Conservation (phyloP, 1,140 invertebrate species). For the Zaprionus kolodkinae region DNA sequence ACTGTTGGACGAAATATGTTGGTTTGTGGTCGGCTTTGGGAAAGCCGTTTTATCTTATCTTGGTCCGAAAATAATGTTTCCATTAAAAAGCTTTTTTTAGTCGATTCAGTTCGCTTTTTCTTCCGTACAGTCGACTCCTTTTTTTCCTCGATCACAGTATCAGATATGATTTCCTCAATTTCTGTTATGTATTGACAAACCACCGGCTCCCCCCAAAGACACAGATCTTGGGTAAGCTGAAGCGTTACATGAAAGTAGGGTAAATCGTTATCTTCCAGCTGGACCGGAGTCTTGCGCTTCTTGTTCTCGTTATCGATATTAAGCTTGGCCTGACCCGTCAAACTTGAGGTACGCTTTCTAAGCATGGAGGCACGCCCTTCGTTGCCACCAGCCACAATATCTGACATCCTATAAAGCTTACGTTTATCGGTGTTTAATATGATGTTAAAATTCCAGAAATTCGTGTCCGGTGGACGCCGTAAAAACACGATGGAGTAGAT, state of each 20-base stretch:
- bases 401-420: conserved; percentile 36
- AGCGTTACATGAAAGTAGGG: conserved; percentile 61
- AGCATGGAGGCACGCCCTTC: not conserved
- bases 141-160: not conserved
- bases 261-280: conserved; percentile 30
- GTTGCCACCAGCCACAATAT: conserved; percentile 22
- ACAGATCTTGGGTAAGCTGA: conserved; percentile 56
- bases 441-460: conserved; percentile 65
- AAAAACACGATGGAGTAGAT: conserved; percentile 62
- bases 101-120: not conserved
- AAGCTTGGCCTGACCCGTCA: not conserved
- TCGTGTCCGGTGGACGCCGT: conserved; percentile 42
- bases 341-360: not conserved
- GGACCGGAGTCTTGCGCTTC: not conserved
- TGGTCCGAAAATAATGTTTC: not conserved
- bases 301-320: not conserved
- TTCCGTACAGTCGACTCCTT: not conserved
- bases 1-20: conserved; percentile 64
- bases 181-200: conserved; percentile 57
- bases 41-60: too few relatives aligned
- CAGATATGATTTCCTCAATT: conserved; percentile 2
- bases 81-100: too few relatives aligned
- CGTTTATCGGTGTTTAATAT: conserved; percentile 62
- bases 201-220: conserved; percentile 61
- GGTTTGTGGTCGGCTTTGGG: fast-evolving